phyloP scores from a whole-genome alignment of 2,113 vertebrate species.

The Pseudorasbora parva region DNA sequence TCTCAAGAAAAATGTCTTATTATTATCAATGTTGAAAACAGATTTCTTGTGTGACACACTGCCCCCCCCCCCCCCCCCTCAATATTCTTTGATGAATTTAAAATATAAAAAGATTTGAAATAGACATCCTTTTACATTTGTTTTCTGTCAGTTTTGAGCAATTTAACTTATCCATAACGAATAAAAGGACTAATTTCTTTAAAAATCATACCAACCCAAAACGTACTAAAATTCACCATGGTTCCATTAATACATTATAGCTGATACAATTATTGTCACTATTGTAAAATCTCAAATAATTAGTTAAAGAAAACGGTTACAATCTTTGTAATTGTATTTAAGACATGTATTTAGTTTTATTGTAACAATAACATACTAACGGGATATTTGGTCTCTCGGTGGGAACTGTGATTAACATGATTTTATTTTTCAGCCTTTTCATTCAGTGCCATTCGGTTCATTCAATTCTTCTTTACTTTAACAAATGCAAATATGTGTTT shows the following conservation, averaged over 20 bases:
- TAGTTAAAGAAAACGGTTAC: background rate
- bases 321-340: background rate
- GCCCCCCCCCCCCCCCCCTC: no score
- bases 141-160: no score
- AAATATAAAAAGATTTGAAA: no score
- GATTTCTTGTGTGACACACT: no score
- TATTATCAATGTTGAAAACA: no score
- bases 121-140: no score
- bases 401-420: background rate
- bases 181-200: no score
- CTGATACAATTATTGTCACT: background rate
- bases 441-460: background rate
- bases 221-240: no score
- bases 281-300: background rate
- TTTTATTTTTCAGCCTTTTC: background rate
- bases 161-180: no score
- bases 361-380: background rate
- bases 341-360: background rate
- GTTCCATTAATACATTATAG: no score
- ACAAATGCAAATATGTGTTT: slow-evolving; percentile 32
- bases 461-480: background rate
- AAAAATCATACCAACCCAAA: no score
- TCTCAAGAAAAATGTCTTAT: background rate
- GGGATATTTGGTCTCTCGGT: background rate
- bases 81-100: no score